Evolutionary conservation across 2,113 vertebrate genomes (phyloP), one percentile per base, ranked within the genome.

Genomic region (Cariama cristata): DNA sequence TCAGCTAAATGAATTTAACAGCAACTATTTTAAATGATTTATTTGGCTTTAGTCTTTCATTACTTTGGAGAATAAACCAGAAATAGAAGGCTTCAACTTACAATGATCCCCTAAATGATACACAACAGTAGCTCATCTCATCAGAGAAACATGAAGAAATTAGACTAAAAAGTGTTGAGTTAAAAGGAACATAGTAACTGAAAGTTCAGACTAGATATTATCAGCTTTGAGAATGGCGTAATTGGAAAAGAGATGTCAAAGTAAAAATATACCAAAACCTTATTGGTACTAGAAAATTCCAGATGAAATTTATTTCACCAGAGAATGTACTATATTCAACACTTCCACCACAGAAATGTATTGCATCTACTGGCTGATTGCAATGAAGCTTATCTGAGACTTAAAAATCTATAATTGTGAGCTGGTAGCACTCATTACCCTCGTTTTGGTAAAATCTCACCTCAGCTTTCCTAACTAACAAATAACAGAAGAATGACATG

Each of bases 11-110:
- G 4, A 95, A 82, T 44, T 85, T 84, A 87, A 90, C 79, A 95
- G 90, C 49, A 93, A 90, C 87, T 69, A 74, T 76, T 90, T 86
- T 96, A 64, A 96, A 96, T 96, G 89, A 95, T 98, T 93, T 40
- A 97, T 67, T 91, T 77, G n/a, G 26, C 44, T 58, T 93, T 67
- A 93, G 94, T 56, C 47, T 97, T 95, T 95, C 81, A 91, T 93
- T 77, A 76, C 91, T 59, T 88, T 56, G 28, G 86, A 95, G 95
- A 95, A 91, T 28, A 91, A 91, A 82, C 38, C 72, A 93, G 84
- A 77, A 95, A 81, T 90, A 94, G 94, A 94, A 87, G 22, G 24
- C 60, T 92, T 93, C 75, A 91, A 13, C n/a, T 76, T 74, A 72
- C 5, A 15, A 86, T 81, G 66, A 12, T 50, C 59, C 44, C 64